Percentiles rank a stretch among this genome's conserved stretches.
Evolutionary conservation across 2,797 vertebrate genomes (phyloP).

Genomic region (Novumbra hubbsi): DNA sequence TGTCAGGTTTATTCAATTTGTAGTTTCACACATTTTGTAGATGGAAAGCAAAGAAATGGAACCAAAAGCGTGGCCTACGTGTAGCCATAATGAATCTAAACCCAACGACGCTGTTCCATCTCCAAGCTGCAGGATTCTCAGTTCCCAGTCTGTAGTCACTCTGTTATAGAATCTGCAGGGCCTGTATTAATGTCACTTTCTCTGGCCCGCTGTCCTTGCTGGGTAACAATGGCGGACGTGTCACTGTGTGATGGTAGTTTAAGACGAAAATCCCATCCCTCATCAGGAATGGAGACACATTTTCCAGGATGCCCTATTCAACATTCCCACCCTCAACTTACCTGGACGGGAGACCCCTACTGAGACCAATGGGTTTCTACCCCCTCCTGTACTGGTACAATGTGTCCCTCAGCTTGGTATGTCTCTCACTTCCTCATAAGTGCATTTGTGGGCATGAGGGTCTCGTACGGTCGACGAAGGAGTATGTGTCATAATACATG

Average conservation of each 20-base stretch:
- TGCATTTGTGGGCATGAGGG: slow-evolving; percentile 33
- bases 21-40: slow-evolving; percentile 32
- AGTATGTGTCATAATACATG: neutral
- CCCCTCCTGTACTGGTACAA: neutral
- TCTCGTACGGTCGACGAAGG: neutral
- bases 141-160: slow-evolving; percentile 12
- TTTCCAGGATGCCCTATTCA: neutral
- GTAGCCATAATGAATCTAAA: neutral
- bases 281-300: neutral
- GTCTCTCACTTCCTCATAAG: slow-evolving; percentile 27
- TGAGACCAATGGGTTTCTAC: neutral
- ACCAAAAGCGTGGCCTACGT: neutral
- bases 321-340: neutral
- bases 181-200: neutral
- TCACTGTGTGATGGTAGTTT: neutral
- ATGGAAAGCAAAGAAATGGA: slow-evolving; percentile 25
- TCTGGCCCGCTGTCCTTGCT: neutral
- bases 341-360: neutral
- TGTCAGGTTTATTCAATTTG: slow-evolving; percentile 68
- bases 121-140: slow-evolving; percentile 16
- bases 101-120: slow-evolving; percentile 7
- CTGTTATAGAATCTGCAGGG: neutral
- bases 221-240: neutral
- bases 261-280: neutral
- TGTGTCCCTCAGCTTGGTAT: neutral